Percentiles rank a stretch among this genome's conserved stretches.
phyloP scores from a whole-genome alignment of 2,888 invertebrate species.

The Fragum fragum region DNA sequence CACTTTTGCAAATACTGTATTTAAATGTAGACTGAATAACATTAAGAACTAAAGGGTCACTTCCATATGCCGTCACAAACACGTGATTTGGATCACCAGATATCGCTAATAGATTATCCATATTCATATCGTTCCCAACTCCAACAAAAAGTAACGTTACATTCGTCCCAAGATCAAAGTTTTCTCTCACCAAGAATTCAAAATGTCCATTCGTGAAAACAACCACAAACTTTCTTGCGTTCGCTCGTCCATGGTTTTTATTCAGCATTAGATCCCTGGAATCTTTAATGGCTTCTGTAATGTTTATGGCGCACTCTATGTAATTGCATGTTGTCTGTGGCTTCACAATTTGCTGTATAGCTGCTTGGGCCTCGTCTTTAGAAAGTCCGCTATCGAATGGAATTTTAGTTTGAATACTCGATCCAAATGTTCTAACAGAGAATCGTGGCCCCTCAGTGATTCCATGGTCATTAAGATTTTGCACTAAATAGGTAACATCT shows the following conservation, averaged over 20 bases:
- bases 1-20: background rate
- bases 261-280: background rate
- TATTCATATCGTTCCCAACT: background rate
- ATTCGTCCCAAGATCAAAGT: background rate
- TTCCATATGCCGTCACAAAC: background rate
- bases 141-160: background rate
- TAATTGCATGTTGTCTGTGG: background rate
- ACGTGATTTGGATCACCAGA: background rate
- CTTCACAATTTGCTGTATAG: background rate
- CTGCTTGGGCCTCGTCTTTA: background rate
- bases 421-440: background rate
- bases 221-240: constrained; percentile 29
- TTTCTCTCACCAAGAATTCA: background rate
- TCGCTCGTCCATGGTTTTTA: background rate
- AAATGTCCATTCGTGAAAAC: constrained; percentile 10
- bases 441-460: background rate
- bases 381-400: background rate
- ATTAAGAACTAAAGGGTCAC: background rate
- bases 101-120: background rate
- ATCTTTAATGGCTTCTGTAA: background rate
- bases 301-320: background rate
- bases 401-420: background rate
- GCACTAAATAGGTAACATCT: constrained; percentile 22
- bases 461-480: background rate
- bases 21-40: background rate